A percentile compares a stretch with the other conserved stretches of the same genome.
These are phyloP conservation scores for Eueides isabella DNA, from an alignment of 1,140 invertebrate species.

Conservation along the genomic window DNA sequence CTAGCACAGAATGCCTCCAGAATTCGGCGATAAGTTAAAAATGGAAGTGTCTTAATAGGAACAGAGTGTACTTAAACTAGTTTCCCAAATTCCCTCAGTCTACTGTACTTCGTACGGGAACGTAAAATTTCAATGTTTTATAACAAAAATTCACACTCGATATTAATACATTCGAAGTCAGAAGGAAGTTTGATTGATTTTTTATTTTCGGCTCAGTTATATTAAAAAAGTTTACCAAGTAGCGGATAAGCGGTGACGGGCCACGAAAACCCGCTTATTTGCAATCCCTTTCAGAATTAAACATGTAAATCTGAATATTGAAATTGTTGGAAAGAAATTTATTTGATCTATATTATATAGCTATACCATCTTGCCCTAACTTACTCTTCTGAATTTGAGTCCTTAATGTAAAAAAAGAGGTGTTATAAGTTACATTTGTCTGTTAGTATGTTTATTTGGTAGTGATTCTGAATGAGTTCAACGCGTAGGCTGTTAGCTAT, in stretches of 20 bases:
- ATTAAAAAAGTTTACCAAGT: constrained; percentile 51
- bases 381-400: neutral
- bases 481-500: no score
- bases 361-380: neutral
- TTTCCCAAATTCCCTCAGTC: no score
- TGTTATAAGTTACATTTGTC: no score
- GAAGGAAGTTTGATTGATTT: constrained; percentile 45
- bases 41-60: no score
- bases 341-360: neutral
- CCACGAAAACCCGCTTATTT: constrained; percentile 33
- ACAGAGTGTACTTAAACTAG: neutral
- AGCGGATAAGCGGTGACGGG: constrained; percentile 41
- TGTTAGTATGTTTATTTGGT: no score
- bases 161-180: constrained; percentile 16
- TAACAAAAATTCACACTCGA: constrained; percentile 23
- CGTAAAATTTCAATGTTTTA: neutral
- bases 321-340: constrained; percentile 20
- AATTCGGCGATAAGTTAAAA: neutral
- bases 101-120: no score
- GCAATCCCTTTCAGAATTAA: constrained; percentile 37
- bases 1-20: neutral
- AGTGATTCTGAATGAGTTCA: no score
- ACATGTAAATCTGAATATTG: constrained; percentile 38
- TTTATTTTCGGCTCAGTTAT: constrained; percentile 46
- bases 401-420: no score